These are phyloP conservation scores for Notothenia rossii DNA, from an alignment of 2,113 vertebrate genomes.

Conservation along the genomic window DNA sequence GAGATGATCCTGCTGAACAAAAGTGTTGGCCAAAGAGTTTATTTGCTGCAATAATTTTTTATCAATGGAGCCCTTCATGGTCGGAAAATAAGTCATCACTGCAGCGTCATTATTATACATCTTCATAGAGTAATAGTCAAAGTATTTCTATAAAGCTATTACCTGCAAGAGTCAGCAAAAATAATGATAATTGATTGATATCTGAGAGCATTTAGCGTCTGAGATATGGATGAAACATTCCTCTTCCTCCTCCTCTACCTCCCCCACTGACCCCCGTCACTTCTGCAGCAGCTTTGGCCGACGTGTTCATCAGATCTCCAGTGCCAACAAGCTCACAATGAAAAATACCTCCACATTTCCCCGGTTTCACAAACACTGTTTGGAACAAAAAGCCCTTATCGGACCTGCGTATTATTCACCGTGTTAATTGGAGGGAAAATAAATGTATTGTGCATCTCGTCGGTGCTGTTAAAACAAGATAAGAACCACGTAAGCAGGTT, in stretches of 20 bases:
- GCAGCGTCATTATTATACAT: neutral
- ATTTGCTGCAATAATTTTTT: no score
- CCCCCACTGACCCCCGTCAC: conserved; percentile 64
- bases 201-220: neutral
- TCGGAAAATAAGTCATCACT: no score
- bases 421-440: conserved; percentile 84
- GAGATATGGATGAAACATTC: conserved; percentile 3
- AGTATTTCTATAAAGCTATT: neutral
- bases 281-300: conserved; percentile 62
- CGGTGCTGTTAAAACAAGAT: conserved; percentile 86
- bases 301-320: conserved; percentile 68
- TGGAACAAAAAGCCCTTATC: conserved; percentile 86
- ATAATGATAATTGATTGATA: neutral
- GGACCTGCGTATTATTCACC: conserved; percentile 81
- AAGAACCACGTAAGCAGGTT: conserved; percentile 75
- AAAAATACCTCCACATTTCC: conserved; percentile 84
- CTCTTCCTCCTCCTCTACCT: neutral
- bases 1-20: no score
- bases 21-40: no score
- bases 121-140: neutral
- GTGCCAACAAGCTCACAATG: conserved; percentile 79
- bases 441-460: conserved; percentile 81
- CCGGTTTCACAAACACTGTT: conserved; percentile 77
- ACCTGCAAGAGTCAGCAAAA: neutral
- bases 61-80: no score